Percentiles rank a stretch among this genome's conserved stretches.
These are phyloP conservation scores for Apis mellifera DNA, from an alignment of 1,140 invertebrate species.

Conservation along the genomic window DNA sequence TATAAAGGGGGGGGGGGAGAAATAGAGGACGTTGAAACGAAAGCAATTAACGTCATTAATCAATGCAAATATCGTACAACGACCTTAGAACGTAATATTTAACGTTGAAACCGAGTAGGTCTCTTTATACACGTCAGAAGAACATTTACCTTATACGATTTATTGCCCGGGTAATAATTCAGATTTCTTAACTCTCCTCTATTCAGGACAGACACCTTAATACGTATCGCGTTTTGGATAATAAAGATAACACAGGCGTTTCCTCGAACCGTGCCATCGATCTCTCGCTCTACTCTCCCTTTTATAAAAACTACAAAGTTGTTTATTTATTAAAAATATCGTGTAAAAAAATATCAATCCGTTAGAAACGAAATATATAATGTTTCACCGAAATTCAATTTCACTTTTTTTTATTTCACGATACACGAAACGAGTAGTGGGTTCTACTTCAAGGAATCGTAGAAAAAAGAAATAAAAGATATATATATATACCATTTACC, in stretches of 20 bases:
- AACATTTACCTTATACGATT: background rate
- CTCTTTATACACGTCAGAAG: background rate
- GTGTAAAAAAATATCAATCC: too few species aligned
- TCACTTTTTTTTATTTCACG: too few species aligned
- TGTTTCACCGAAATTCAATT: too few species aligned
- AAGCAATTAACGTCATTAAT: background rate
- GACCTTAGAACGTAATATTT: background rate
- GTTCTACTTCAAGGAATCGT: too few species aligned
- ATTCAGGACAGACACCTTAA: background rate
- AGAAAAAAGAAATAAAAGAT: too few species aligned
- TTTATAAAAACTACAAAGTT: background rate
- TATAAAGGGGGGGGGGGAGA: background rate
- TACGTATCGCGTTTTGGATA: background rate
- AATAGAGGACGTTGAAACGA: background rate
- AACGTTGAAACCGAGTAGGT: background rate
- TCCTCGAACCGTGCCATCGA: background rate
- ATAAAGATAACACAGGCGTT: background rate
- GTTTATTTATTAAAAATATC: too few species aligned
- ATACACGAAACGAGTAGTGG: too few species aligned
- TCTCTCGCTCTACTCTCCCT: background rate
- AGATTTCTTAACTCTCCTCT: background rate
- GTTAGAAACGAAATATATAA: too few species aligned
- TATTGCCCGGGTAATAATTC: background rate
- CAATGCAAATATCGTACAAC: background rate
- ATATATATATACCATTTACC: too few species aligned